Percentiles rank a stretch among this genome's conserved stretches.
These are phyloP conservation scores for Epirrhoe alternata DNA, from an alignment of 2,888 invertebrate genomes.

Conservation along the genomic window DNA sequence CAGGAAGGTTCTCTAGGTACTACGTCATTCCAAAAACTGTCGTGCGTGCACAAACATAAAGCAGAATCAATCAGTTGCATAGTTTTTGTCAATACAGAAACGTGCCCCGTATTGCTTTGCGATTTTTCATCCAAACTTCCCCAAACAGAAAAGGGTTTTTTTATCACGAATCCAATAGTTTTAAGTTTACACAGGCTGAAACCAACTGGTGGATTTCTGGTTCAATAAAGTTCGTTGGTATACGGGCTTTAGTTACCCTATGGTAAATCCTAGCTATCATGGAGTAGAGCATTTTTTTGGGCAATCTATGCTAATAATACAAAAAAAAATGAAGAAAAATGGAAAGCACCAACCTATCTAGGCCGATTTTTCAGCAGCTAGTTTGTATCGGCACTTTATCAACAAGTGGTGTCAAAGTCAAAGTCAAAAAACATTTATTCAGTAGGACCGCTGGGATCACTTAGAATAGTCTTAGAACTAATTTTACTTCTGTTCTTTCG, in stretches of 20 bases:
- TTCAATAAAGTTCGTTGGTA: constrained; percentile 6
- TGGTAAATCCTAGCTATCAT: background rate
- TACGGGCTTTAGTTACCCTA: background rate
- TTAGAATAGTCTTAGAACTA: no score
- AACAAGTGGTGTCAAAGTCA: no score
- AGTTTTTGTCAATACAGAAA: constrained; percentile 28
- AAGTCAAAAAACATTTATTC: no score
- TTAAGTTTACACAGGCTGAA: constrained; percentile 34
- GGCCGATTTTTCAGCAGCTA: no score
- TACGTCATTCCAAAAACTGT: background rate
- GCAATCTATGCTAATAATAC: no score
- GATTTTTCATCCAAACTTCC: constrained; percentile 35
- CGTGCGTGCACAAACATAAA: background rate
- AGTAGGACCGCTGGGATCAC: no score
- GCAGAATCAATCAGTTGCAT: constrained; percentile 11
- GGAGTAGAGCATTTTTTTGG: background rate
- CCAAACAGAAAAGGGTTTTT: constrained; percentile 36
- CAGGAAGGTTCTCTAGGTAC: no score
- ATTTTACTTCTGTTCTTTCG: no score
- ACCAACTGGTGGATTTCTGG: constrained; percentile 1
- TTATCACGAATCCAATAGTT: constrained; percentile 42
- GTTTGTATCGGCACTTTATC: no score
- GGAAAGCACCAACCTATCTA: no score
- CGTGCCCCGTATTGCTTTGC: constrained; percentile 32
- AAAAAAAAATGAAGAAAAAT: no score